Evolutionary conservation across 2,113 vertebrate species (phyloP).

Genomic region (Aplodontia rufa): DNA sequence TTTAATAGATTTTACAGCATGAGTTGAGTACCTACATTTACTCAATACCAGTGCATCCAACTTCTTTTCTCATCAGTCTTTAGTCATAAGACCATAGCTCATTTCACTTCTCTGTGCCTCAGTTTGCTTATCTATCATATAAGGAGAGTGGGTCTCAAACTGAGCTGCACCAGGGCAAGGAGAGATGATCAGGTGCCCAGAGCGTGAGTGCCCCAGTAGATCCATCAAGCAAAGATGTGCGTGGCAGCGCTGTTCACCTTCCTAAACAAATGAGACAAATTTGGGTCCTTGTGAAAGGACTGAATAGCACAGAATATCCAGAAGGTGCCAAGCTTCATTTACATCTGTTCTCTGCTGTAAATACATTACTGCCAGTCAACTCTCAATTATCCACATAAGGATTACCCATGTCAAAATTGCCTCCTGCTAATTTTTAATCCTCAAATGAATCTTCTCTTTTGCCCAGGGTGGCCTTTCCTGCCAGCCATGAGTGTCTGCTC

Average conservation of each 20-base stretch:
- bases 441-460: conserved; percentile 64
- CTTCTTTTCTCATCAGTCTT: neutral
- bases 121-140: neutral
- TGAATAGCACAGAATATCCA: neutral
- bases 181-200: neutral
- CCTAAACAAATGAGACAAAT: neutral
- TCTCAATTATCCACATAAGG: conserved; percentile 65
- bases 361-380: conserved; percentile 60
- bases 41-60: neutral
- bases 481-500: conserved; percentile 36
- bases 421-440: conserved; percentile 77
- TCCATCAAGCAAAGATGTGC: neutral
- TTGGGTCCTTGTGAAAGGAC: neutral
- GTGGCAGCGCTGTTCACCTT: neutral
- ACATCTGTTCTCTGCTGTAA: neutral
- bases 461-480: conserved; percentile 64
- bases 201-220: neutral
- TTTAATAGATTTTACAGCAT: conserved; percentile 71
- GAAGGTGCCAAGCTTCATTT: neutral
- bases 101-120: neutral
- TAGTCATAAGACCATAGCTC: neutral
- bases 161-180: neutral
- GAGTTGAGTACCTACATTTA: neutral
- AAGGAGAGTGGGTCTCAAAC: neutral
- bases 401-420: conserved; percentile 73